These are phyloP conservation scores for Elysia chlorotica DNA, from an alignment of 1,140 invertebrate species.

Conservation along the genomic window DNA sequence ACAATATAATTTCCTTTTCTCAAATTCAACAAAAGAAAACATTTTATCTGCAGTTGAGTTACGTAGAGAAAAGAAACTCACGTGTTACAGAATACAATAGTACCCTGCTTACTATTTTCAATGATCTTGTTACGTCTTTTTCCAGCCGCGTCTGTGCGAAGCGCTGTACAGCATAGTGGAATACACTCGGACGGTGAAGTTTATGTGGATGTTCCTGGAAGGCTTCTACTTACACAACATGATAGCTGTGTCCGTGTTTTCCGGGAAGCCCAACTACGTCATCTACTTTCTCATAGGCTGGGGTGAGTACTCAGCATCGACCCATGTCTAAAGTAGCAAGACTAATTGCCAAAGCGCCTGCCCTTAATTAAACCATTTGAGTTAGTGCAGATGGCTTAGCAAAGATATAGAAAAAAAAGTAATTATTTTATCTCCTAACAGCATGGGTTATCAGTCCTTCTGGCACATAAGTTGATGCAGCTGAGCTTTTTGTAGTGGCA, in stretches of 20 bases:
- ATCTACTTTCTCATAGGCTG: conserved; percentile 80
- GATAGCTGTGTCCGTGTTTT: conserved; percentile 78
- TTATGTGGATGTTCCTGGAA: conserved; percentile 95
- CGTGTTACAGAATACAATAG: no score
- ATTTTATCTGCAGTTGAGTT: no score
- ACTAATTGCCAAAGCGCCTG: not conserved
- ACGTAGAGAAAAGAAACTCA: no score
- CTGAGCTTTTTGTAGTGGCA: no score
- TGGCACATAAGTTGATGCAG: no score
- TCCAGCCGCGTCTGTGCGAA: conserved; percentile 80
- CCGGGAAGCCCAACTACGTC: conserved; percentile 74
- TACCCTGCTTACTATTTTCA: not conserved
- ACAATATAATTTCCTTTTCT: not conserved
- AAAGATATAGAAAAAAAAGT: no score
- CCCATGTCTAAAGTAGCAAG: not conserved
- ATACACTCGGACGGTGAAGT: conserved; percentile 84
- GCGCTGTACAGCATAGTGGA: conserved; percentile 79
- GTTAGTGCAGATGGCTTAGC: no score
- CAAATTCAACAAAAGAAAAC: not conserved
- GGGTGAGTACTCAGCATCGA: conserved; percentile 64
- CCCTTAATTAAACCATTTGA: not conserved
- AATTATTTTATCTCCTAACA: no score
- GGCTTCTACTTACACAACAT: conserved; percentile 87
- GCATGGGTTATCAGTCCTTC: no score
- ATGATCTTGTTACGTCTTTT: conserved; percentile 16